phyloP scores from a whole-genome alignment of 2,888 invertebrate genomes.

The Anarsia innoxiella region DNA sequence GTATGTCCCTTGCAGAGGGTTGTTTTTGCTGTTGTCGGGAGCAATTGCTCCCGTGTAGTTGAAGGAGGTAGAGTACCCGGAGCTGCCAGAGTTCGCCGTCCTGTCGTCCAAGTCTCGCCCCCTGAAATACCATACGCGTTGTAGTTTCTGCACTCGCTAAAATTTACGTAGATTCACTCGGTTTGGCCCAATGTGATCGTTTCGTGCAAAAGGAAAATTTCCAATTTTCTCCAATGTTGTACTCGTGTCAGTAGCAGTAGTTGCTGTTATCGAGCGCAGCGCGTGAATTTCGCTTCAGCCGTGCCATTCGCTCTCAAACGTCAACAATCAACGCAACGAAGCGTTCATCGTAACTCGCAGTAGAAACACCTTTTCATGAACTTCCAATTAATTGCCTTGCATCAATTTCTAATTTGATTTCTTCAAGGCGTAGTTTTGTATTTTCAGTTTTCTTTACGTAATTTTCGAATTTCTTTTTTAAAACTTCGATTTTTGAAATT shows the following conservation, averaged over 20 bases:
- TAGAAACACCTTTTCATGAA: slow-evolving; percentile 17
- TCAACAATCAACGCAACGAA: slow-evolving; percentile 56
- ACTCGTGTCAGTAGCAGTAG: slow-evolving; percentile 37
- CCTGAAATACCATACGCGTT: slow-evolving; percentile 66
- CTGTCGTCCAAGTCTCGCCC: slow-evolving; percentile 83
- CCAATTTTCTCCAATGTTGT: slow-evolving; percentile 28
- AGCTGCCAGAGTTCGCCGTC: slow-evolving; percentile 80
- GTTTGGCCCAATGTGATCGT: slow-evolving; percentile 2
- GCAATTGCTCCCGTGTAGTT: slow-evolving; percentile 63
- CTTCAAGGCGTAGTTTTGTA: no score
- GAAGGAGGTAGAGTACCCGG: slow-evolving; percentile 70
- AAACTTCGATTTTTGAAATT: slow-evolving; percentile 1
- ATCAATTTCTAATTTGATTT: no score
- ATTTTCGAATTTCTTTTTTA: slow-evolving; percentile 7
- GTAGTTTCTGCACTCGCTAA: slow-evolving; percentile 26
- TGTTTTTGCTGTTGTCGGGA: slow-evolving; percentile 68
- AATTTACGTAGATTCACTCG: slow-evolving; percentile 3
- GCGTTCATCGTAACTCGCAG: slow-evolving; percentile 42
- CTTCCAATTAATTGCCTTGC: slow-evolving; percentile 16
- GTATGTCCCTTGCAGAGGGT: slow-evolving; percentile 67
- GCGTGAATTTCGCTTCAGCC: slow-evolving; percentile 48
- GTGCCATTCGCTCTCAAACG: slow-evolving; percentile 38
- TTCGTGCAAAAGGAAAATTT: slow-evolving; percentile 4
- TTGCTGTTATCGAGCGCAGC: slow-evolving; percentile 50
- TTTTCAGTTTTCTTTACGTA: not conserved